Evolutionary conservation across 2,797 vertebrate species (phyloP).

Genomic region (Gambelia wislizenii): DNA sequence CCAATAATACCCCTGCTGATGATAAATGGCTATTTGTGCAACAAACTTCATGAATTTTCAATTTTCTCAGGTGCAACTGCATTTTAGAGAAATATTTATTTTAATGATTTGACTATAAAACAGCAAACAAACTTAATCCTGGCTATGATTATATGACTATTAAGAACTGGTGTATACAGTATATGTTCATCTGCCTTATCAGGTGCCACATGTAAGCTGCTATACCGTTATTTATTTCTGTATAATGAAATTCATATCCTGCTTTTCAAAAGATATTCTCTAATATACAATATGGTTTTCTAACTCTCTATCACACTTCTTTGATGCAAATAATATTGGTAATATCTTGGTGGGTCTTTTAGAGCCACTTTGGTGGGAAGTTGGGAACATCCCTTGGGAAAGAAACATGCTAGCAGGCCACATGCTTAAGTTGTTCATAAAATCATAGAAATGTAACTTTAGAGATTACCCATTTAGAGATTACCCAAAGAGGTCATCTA

Average conservation of each 20-base stretch:
- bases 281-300: not conserved
- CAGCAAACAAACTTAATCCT: not conserved
- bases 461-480: too few species aligned
- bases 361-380: not conserved
- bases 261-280: not conserved
- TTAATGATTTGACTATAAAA: conserved; percentile 49
- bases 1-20: conserved; percentile 44
- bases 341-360: not conserved
- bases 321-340: not conserved
- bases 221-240: not conserved
- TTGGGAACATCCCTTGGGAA: not conserved
- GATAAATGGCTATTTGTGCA: conserved; percentile 57
- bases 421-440: too few species aligned
- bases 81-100: conserved; percentile 33
- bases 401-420: not conserved
- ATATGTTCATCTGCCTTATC: not conserved
- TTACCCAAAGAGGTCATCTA: too few species aligned
- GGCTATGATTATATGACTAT: not conserved
- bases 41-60: conserved; percentile 11
- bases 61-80: conserved; percentile 12
- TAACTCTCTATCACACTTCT: not conserved
- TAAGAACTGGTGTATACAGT: rapidly evolving
- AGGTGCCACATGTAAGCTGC: not conserved
- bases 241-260: not conserved
- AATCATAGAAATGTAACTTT: too few species aligned